Conservation (phyloP, 2,797 vertebrate genomes). For the Furcifer pardalis region DNA sequence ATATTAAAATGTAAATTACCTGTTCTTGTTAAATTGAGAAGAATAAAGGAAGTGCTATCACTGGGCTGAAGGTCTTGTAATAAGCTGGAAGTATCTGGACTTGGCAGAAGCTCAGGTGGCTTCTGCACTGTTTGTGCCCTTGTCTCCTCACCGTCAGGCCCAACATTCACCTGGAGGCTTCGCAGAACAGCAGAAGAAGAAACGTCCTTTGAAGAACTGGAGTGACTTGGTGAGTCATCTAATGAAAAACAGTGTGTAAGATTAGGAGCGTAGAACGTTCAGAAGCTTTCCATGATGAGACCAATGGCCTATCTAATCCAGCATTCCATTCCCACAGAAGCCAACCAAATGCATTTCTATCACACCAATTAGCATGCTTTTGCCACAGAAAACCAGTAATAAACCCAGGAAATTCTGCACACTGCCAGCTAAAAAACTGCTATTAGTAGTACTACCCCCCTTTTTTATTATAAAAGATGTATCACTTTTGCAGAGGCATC, state of each 20-base stretch:
- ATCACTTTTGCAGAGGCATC: neutral
- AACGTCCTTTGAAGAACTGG: constrained; percentile 81
- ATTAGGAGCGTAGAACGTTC: neutral
- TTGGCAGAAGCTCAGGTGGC: constrained; percentile 79
- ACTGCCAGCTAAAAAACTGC: constrained; percentile 12
- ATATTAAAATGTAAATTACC: constrained; percentile 74
- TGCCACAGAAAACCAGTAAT: constrained; percentile 18
- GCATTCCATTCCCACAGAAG: neutral
- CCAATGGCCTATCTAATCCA: neutral
- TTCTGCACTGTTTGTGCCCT: constrained; percentile 85
- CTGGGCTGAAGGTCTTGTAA: constrained; percentile 93
- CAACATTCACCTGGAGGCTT: constrained; percentile 82
- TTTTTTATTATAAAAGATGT: neutral
- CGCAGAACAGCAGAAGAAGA: constrained; percentile 79
- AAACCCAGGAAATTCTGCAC: neutral
- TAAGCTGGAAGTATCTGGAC: constrained; percentile 81
- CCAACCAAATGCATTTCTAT: neutral
- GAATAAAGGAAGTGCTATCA: constrained; percentile 94
- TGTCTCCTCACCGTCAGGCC: constrained; percentile 82
- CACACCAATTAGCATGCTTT: neutral
- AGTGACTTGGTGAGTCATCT: constrained; percentile 88
- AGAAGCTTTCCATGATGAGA: neutral
- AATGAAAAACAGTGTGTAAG: constrained; percentile 39
- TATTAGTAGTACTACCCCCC: constrained; percentile 22
- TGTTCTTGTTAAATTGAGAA: constrained; percentile 95